Percentiles rank a stretch among this genome's conserved stretches.
These are phyloP conservation scores for Bombus balteatus DNA, from an alignment of 1,140 invertebrate genomes.

Conservation along the genomic window DNA sequence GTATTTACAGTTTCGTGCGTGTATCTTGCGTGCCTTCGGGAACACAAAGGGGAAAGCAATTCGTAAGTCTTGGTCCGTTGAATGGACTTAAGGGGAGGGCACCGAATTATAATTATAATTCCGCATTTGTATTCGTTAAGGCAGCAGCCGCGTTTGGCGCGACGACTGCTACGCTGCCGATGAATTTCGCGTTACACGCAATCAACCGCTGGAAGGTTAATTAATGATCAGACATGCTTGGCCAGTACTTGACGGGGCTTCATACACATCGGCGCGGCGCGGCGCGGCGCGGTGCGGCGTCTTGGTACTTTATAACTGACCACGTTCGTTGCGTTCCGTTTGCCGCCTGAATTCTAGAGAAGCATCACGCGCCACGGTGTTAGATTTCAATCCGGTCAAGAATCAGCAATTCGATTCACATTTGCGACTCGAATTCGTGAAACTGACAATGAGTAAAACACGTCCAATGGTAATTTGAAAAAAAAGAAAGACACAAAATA, in stretches of 20 bases:
- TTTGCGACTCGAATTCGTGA: constrained; percentile 14
- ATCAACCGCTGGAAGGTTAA: constrained; percentile 68
- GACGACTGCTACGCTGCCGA: constrained; percentile 33
- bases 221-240: constrained; percentile 64
- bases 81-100: constrained; percentile 59
- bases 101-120: constrained; percentile 78
- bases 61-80: constrained; percentile 60
- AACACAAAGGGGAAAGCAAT: constrained; percentile 63
- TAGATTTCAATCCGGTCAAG: constrained; percentile 28
- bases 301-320: constrained; percentile 38
- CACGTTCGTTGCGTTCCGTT: constrained; percentile 48
- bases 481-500: too few species aligned
- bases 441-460: neutral
- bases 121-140: constrained; percentile 79
- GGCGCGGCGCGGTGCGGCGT: constrained; percentile 4
- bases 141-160: constrained; percentile 31
- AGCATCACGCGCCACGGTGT: constrained; percentile 28
- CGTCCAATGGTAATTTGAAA: neutral
- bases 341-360: constrained; percentile 39
- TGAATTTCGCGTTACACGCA: constrained; percentile 73
- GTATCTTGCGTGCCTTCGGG: constrained; percentile 49
- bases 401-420: constrained; percentile 22
- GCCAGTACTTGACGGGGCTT: constrained; percentile 43
- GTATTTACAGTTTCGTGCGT: constrained; percentile 50
- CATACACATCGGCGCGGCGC: constrained; percentile 34